A percentile compares a stretch with the other conserved stretches of the same genome.
phyloP scores from a whole-genome alignment of 2,113 vertebrate genomes.

The Zapornia atra region DNA sequence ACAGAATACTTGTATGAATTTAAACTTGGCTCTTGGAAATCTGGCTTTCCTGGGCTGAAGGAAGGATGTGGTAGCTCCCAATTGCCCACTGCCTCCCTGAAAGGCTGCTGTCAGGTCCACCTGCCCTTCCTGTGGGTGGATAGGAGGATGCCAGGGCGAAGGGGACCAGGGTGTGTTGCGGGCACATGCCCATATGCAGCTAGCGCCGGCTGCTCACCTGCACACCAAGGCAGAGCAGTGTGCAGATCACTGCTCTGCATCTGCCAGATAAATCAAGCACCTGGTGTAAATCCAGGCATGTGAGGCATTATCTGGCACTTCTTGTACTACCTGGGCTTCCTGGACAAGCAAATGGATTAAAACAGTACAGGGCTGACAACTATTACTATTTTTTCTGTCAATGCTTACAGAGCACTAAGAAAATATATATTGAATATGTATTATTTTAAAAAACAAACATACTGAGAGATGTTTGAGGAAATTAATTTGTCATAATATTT shows the following conservation, averaged over 20 bases:
- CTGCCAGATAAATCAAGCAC: background rate
- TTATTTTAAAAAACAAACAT: background rate
- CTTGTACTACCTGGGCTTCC: background rate
- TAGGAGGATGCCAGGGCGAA: background rate
- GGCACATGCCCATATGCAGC: rapidly evolving
- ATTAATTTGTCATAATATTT: background rate
- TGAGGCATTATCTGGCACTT: no score
- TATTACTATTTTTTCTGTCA: background rate
- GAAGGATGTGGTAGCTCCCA: background rate
- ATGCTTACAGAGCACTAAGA: background rate
- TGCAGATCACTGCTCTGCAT: background rate
- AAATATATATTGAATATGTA: background rate
- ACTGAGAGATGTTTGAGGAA: background rate
- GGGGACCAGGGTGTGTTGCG: no score
- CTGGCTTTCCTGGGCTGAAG: background rate
- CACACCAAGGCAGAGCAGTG: background rate
- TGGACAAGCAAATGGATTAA: background rate
- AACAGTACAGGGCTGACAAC: background rate
- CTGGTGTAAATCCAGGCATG: background rate
- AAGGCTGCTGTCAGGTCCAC: background rate
- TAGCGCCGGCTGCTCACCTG: rapidly evolving
- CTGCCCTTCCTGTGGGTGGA: background rate
- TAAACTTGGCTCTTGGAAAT: background rate
- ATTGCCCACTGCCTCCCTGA: background rate
- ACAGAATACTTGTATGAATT: background rate